These are phyloP conservation scores for Eospalax fontanierii DNA, from an alignment of 2,797 vertebrate genomes.

Conservation along the genomic window DNA sequence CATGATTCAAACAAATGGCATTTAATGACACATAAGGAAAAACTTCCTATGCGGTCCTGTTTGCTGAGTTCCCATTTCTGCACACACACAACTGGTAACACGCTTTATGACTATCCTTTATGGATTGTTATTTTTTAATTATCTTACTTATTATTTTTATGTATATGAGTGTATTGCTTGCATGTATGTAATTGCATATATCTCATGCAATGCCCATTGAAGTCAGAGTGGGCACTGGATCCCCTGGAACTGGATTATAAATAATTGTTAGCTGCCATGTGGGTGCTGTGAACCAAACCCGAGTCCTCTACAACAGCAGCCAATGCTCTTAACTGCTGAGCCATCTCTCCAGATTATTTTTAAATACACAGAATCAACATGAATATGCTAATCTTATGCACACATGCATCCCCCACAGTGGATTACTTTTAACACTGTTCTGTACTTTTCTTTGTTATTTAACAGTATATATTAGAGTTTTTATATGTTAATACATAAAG, in stretches of 20 bases:
- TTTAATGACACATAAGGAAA: background rate
- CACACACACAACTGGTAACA: background rate
- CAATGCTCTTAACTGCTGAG: no score
- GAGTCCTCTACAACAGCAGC: no score
- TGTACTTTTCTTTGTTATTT: constrained; percentile 7
- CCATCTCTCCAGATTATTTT: background rate
- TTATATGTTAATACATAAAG: constrained; percentile 42
- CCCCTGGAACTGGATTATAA: no score
- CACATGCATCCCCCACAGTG: background rate
- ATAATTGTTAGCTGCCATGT: no score
- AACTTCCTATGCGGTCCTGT: background rate
- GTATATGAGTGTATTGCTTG: no score
- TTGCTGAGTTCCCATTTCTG: background rate
- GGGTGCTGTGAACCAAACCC: no score
- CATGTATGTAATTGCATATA: no score
- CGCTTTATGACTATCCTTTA: constrained; percentile 33
- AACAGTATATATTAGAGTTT: background rate
- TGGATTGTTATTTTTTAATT: background rate
- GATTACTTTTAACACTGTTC: constrained; percentile 46
- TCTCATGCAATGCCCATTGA: no score
- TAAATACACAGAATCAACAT: background rate
- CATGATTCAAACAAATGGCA: constrained; percentile 16
- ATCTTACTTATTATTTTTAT: no score
- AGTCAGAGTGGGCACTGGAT: no score
- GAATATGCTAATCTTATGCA: background rate